Conservation (phyloP, 2,888 invertebrate genomes). For the Napeogenes sylphis region DNA sequence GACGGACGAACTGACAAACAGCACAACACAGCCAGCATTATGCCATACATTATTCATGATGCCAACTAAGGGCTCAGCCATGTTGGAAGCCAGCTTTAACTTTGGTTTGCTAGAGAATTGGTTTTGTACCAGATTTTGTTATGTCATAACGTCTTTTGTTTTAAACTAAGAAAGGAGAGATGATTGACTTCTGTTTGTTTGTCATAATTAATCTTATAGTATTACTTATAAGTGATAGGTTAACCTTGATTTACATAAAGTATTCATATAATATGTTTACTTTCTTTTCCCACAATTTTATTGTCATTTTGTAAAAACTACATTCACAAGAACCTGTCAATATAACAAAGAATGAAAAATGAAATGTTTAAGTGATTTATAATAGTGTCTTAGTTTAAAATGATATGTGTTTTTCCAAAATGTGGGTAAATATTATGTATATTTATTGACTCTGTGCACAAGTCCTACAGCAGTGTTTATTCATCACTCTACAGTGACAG, state of each 20-base stretch:
- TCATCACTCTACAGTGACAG: constrained; percentile 21
- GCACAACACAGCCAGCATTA: constrained; percentile 41
- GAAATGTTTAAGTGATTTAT: too few relatives aligned
- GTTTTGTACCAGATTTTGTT: background rate
- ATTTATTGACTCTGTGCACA: background rate
- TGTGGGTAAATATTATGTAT: background rate
- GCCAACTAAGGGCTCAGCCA: constrained; percentile 11
- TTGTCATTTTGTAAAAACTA: too few relatives aligned
- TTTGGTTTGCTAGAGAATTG: background rate
- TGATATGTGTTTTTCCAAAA: background rate
- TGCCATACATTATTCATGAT: constrained; percentile 51
- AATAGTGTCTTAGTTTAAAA: background rate
- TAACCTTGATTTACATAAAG: too few relatives aligned
- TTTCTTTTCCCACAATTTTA: too few relatives aligned
- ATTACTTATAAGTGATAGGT: background rate
- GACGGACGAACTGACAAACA: constrained; percentile 39
- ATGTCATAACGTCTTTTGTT: constrained; percentile 3
- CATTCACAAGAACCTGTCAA: too few relatives aligned
- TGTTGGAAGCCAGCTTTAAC: constrained; percentile 1
- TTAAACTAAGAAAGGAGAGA: background rate
- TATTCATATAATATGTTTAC: too few relatives aligned
- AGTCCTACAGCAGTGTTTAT: constrained; percentile 13
- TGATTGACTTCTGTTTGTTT: background rate
- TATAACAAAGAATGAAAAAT: too few relatives aligned
- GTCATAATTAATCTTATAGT: background rate